Conservation (phyloP, 1,140 invertebrate genomes). For the Cyrtorhinus lividipennis region DNA sequence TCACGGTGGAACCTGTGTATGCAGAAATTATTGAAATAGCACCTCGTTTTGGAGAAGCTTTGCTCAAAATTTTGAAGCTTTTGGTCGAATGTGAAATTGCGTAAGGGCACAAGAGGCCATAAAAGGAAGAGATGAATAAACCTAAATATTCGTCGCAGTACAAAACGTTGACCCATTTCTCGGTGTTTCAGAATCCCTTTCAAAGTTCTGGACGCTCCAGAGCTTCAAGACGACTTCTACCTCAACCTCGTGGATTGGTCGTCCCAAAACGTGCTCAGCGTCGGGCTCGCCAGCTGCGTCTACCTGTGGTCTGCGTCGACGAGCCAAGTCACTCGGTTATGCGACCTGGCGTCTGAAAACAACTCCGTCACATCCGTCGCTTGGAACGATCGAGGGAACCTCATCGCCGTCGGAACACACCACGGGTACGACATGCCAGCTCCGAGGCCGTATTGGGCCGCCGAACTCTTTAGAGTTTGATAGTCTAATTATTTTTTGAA, state of each 20-base stretch:
- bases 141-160: too few species aligned
- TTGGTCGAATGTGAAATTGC: too few species aligned
- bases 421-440: conserved; percentile 89
- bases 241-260: conserved; percentile 99
- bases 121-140: too few species aligned
- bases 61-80: too few species aligned
- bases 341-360: conserved; percentile 81
- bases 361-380: conserved; percentile 92
- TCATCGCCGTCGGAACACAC: conserved; percentile 94
- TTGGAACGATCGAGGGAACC: conserved; percentile 48
- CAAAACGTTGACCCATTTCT: too few species aligned
- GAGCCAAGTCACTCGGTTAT: conserved; percentile 90
- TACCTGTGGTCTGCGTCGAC: conserved; percentile 99
- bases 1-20: too few species aligned
- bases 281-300: conserved; percentile 92
- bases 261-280: conserved; percentile 93
- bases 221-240: conserved; percentile 98
- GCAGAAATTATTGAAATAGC: too few species aligned
- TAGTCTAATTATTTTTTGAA: too few species aligned
- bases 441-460: too few species aligned
- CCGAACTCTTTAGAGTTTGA: too few species aligned
- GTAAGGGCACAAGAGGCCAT: too few species aligned
- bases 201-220: conserved; percentile 94
- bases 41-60: too few species aligned
- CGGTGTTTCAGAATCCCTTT: conserved; percentile 91